Evolutionary conservation across 1,140 invertebrate species (phyloP).

Genomic region (Leptinotarsa texana): DNA sequence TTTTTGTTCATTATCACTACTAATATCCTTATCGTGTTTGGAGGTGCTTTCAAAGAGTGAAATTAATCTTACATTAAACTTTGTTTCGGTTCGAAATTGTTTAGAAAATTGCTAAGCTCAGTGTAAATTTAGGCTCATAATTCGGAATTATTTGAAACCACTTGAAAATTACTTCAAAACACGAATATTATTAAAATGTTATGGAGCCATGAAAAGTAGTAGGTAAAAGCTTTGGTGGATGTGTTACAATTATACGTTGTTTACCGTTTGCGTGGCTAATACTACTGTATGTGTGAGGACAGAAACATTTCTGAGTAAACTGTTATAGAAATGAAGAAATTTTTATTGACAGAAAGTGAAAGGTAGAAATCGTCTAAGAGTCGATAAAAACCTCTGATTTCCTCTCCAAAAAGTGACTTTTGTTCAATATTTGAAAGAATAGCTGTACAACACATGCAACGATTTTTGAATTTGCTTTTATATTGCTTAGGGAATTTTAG

Average conservation of each 20-base stretch:
- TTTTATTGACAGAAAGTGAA: no score
- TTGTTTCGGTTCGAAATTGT: slow-evolving; percentile 25
- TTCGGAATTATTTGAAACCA: slow-evolving; percentile 31
- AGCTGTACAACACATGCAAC: no score
- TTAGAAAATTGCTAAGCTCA: slow-evolving; percentile 30
- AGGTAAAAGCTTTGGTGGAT: neutral
- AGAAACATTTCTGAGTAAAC: no score
- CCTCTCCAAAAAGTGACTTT: no score
- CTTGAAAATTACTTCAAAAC: slow-evolving; percentile 37
- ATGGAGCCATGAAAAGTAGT: slow-evolving; percentile 15
- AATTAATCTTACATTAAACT: slow-evolving; percentile 24
- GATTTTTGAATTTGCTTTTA: no score
- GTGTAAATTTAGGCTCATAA: slow-evolving; percentile 29
- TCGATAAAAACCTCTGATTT: no score
- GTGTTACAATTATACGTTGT: slow-evolving; percentile 4
- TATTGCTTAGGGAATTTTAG: no score
- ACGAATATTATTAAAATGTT: slow-evolving; percentile 42
- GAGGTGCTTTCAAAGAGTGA: slow-evolving; percentile 17
- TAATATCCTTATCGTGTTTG: slow-evolving; percentile 23
- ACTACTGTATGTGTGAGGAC: no score
- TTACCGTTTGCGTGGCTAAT: no score
- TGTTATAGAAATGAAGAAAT: no score
- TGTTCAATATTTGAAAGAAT: no score
- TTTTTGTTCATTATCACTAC: slow-evolving; percentile 5
- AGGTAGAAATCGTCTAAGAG: no score